phyloP scores from a whole-genome alignment of 2,888 invertebrate genomes.

The Elegia similella region DNA sequence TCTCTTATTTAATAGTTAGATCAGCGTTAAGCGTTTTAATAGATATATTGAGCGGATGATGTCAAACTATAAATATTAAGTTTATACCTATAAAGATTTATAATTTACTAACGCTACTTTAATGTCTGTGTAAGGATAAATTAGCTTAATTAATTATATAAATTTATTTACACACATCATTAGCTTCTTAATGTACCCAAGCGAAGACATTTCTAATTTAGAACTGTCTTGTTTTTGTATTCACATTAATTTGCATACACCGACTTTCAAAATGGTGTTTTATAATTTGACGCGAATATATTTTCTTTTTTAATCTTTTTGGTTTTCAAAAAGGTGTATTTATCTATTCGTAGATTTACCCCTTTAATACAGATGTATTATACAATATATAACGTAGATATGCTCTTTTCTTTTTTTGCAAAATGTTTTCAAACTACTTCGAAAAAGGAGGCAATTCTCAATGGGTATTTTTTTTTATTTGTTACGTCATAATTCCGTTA shows the following conservation, averaged over 20 bases:
- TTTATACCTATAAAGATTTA: background rate
- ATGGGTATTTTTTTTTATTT: no score
- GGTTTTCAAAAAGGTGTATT: no score
- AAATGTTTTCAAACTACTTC: no score
- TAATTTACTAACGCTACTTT: background rate
- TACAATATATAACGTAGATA: no score
- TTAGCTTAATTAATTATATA: background rate
- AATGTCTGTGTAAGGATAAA: conserved; percentile 1
- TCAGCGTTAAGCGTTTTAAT: background rate
- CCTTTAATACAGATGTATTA: no score
- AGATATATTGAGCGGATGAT: background rate
- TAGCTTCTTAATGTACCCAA: background rate
- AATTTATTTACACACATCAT: background rate
- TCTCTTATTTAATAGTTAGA: no score
- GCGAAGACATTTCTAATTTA: background rate
- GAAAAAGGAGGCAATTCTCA: no score
- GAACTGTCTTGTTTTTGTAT: conserved; percentile 5
- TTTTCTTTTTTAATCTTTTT: no score
- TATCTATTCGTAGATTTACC: no score
- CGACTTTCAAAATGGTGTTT: background rate
- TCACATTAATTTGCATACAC: background rate
- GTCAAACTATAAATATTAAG: background rate
- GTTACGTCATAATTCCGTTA: no score
- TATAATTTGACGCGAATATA: background rate
- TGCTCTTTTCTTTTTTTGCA: no score